Evolutionary conservation across 2,113 vertebrate species (phyloP).

Genomic region (Papio anubis): DNA sequence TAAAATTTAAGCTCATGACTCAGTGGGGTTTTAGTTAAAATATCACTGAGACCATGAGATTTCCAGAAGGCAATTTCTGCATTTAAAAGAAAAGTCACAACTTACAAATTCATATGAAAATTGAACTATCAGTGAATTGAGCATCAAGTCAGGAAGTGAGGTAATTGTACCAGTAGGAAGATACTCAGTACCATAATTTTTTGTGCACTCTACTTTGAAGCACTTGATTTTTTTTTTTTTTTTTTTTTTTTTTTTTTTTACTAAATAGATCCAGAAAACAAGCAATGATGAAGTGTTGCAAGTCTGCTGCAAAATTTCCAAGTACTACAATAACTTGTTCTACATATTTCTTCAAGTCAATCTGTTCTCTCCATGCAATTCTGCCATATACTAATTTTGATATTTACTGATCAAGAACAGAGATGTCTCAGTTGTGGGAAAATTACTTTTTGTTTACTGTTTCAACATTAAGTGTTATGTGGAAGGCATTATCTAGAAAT

Average conservation of each 20-base stretch:
- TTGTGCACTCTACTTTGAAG: background rate
- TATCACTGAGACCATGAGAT: background rate
- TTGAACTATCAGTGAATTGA: background rate
- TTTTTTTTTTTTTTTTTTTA: background rate
- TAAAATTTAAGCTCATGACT: background rate
- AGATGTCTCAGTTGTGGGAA: slow-evolving; percentile 11
- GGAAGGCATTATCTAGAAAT: slow-evolving; percentile 58
- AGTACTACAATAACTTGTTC: background rate
- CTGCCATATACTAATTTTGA: background rate
- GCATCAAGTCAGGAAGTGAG: background rate
- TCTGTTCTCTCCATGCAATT: background rate
- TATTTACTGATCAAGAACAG: slow-evolving; percentile 55
- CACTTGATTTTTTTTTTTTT: background rate
- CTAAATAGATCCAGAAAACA: background rate
- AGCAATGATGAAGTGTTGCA: background rate
- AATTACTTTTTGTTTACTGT: slow-evolving; percentile 52
- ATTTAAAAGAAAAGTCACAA: background rate
- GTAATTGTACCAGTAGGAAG: background rate
- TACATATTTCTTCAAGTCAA: slow-evolving; percentile 40
- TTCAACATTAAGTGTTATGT: slow-evolving; percentile 66
- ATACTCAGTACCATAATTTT: background rate
- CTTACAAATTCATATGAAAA: background rate
- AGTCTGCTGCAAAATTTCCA: background rate
- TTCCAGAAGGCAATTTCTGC: background rate
- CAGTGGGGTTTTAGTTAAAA: background rate